phyloP scores from a whole-genome alignment of 2,797 vertebrate species.

The Anguilla marmorata region DNA sequence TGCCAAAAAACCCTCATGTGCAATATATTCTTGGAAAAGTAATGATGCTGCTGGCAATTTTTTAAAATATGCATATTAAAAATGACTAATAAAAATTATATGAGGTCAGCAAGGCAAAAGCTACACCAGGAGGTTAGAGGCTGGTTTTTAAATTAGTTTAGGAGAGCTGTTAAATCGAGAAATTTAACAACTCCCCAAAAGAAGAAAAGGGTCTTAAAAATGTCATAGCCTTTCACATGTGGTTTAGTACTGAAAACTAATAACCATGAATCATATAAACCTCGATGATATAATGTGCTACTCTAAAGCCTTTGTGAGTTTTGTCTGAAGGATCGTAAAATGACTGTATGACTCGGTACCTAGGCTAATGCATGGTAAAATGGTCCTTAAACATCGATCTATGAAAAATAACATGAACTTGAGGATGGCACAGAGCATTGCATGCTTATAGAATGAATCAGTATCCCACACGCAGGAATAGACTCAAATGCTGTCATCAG shows the following conservation, averaged over 20 bases:
- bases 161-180: neutral
- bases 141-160: neutral
- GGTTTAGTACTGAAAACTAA: neutral
- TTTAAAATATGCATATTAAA: neutral
- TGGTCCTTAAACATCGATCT: neutral
- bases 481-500: neutral
- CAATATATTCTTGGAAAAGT: neutral
- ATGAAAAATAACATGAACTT: neutral
- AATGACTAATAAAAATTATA: neutral
- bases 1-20: neutral
- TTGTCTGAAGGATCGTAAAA: neutral
- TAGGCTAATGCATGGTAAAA: neutral
- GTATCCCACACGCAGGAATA: neutral
- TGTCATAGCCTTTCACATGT: neutral
- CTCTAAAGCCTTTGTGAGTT: neutral
- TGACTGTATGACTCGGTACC: neutral
- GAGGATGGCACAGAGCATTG: neutral
- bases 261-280: neutral
- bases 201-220: conserved; percentile 3
- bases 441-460: neutral
- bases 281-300: neutral
- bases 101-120: neutral
- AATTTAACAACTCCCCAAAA: neutral
- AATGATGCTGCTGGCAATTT: neutral
- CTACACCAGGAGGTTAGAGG: neutral